Evolutionary conservation across 2,888 invertebrate species (phyloP), one percentile per base, ranked within the genome.

Genomic region (Leptothorax acervorum): DNA sequence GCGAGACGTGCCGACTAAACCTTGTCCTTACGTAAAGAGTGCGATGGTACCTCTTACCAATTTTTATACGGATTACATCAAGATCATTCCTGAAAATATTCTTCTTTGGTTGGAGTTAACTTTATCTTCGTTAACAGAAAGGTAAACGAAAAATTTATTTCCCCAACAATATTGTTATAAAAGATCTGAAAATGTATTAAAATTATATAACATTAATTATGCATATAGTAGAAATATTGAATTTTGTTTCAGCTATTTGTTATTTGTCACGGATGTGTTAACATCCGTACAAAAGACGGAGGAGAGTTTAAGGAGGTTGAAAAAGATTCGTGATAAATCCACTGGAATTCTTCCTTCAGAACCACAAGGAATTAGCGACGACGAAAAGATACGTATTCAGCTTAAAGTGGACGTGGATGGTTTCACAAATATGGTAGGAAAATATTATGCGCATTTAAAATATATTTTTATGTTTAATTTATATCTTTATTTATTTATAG

Each of bases 231-330:
- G 4, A 9, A 71, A 68, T 53, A 53, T 48, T 51, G 60, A 0
- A n/a, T 62, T 39, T 28, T 63, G 12, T 90, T 93, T 28, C 86
- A 96, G 96, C 91, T 98, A 98, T 95, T 96, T 96, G 92, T 96
- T 95, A 90, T 96, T 97, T 85, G 98, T 99, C 23, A 96, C 96
- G 92, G 98, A 99, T 95, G 98, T 99, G 2, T 95, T 99, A 86
- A 98, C 97, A 66, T 99, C 99, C 1, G 99, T 99, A 12, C 98
- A 98, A 94, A 98, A 98, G 95, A 99, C 99, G 90, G 99, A 99
- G 94, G 99, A 99, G 94, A 99, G 99, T 82, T 95, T 99, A 88
- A 96, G 98, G 93, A 96, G 99, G 91, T 95, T 99, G 93, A 99
- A 99, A 95, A 97, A 97, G 95, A 97, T 97, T 31, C 96, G 98